Percentiles rank a stretch among this genome's conserved stretches.
Evolutionary conservation across 2,113 vertebrate species (phyloP).

Genomic region (Tretioscincus oriximinensis): DNA sequence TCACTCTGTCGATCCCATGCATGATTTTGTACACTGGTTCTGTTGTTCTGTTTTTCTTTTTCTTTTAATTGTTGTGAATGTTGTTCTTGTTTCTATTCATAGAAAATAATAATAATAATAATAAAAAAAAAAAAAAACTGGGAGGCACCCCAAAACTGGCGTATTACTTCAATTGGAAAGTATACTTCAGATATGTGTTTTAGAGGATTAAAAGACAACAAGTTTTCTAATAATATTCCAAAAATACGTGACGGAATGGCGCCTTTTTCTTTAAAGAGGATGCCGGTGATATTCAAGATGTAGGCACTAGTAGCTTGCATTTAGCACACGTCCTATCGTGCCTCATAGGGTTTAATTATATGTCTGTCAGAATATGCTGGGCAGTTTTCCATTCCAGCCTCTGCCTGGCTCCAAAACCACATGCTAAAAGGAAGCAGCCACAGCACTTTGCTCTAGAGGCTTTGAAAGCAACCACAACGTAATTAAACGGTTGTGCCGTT

Average conservation of each 20-base stretch:
- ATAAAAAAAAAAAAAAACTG: too few relatives aligned
- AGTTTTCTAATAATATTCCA: neutral
- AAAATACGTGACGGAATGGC: neutral
- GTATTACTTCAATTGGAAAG: neutral
- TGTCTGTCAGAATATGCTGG: slow-evolving; percentile 48
- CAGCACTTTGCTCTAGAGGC: slow-evolving; percentile 54
- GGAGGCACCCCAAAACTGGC: too few relatives aligned
- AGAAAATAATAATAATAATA: too few relatives aligned
- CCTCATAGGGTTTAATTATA: slow-evolving; percentile 59
- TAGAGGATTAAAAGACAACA: neutral
- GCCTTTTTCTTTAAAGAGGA: slow-evolving; percentile 20
- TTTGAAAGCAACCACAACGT: slow-evolving; percentile 64
- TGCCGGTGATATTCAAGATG: neutral
- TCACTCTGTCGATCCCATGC: too few relatives aligned
- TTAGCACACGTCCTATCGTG: slow-evolving; percentile 44
- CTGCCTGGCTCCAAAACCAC: slow-evolving; percentile 63
- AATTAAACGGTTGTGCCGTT: slow-evolving; percentile 63
- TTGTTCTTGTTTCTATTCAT: too few relatives aligned
- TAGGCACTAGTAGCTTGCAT: slow-evolving; percentile 33
- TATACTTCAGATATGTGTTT: neutral
- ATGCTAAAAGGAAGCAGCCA: slow-evolving; percentile 63
- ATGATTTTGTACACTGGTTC: too few relatives aligned
- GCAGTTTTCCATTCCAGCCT: slow-evolving; percentile 61
- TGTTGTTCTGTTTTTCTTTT: too few relatives aligned
- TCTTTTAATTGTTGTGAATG: too few relatives aligned